Base-by-base conservation (phyloP, 2,888 invertebrate genomes). In the Colletes collaris region DNA sequence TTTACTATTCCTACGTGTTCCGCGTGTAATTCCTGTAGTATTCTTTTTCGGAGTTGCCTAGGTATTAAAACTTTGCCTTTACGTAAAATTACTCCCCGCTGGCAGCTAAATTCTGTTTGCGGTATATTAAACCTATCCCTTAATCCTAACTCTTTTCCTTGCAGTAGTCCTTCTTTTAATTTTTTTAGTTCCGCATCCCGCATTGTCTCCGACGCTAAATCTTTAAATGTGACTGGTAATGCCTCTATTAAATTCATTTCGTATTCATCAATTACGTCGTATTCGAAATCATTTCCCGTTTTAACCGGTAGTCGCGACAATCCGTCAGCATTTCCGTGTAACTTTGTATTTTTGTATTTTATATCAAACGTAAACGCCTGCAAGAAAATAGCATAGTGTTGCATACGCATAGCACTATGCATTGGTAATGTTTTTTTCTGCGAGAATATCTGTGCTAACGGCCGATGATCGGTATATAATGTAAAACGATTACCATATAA, bases 321-420 rank as follows among this genome's bases (percentile, higher is more conserved):
- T 0, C 50, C 58, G 13, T 66, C 66, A 4, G 52, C 72, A 40
- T 72, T 72, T 1, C 37, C 44, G 2, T 73, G 72, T 5, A 44
- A 64, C 65, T 40, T 60, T 2, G 50, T 50, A 10, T 58, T 63
- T 2, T 63, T 63, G 27, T 63, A 35, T n/a, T 49, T 63, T 6
- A 63, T 63, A 35, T 62, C n/a, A 7, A 49, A 50, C 13, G 44
- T 49, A 10, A 63, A 63, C 4, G 11, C 35, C 6, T 50, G 62
- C n/a, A 67, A 37, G 11, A 65, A 66, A 19, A 72, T 49, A 0
- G 72, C 52, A 4, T 67, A 71, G 16, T 67, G 46, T 27, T 72
- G 66, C 63, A 76, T 76, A 6, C 72, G 50, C 50, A 72, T 56
- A 0, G 67, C 67, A 16, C 52, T 63, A 16, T 16, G 16, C 16